Conservation (phyloP, 2,113 vertebrate species). For the Chaetura pelagica region DNA sequence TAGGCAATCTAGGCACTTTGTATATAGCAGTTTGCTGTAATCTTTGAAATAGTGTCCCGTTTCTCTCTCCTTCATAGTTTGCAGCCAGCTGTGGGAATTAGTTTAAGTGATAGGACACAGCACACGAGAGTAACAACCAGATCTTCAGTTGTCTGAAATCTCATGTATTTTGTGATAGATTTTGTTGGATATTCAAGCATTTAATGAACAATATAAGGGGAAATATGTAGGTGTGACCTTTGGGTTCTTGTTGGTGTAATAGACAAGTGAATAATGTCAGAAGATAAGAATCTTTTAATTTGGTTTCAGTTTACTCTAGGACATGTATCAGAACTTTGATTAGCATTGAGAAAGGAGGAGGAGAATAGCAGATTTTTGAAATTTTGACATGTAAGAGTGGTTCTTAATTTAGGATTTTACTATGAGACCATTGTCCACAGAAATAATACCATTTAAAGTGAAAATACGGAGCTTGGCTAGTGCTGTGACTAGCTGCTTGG, state of each 20-base stretch:
- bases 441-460: not conserved
- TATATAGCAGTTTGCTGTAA: not conserved
- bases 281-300: not conserved
- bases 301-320: not conserved
- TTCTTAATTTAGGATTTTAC: not conserved
- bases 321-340: not conserved
- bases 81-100: not conserved
- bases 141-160: not conserved
- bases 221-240: not conserved
- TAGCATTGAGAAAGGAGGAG: not conserved
- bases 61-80: not conserved
- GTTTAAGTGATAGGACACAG: not conserved
- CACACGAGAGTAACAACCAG: not conserved
- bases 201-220: not conserved
- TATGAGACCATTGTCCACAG: not conserved
- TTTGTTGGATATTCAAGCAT: not conserved
- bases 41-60: not conserved
- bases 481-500: not conserved
- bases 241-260: not conserved
- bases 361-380: not conserved
- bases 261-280: not conserved
- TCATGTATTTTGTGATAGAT: not conserved
- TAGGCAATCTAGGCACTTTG: not conserved
- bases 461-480: not conserved
- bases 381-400: not conserved